Percentiles rank a stretch among this genome's conserved stretches.
Conservation (phyloP, 2,113 vertebrate species). For the Atlantisia rogersi region DNA sequence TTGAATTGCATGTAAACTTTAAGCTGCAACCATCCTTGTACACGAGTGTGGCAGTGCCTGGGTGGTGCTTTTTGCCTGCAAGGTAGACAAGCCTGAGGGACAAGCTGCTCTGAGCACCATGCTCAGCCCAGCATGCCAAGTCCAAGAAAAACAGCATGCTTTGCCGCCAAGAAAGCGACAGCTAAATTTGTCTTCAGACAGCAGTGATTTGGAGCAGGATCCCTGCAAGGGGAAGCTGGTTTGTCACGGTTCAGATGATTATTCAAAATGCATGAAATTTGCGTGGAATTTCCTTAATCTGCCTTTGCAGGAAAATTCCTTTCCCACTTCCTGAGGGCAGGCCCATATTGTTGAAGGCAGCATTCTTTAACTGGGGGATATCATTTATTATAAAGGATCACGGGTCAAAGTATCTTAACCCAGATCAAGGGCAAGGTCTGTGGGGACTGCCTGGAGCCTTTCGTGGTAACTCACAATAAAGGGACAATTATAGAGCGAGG, state of each 20-base stretch:
- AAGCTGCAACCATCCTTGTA: neutral
- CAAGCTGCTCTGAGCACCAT: fast-evolving
- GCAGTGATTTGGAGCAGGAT: neutral
- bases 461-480: slow-evolving; percentile 57
- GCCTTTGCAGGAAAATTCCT: slow-evolving; percentile 64
- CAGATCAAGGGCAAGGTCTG: slow-evolving; percentile 66
- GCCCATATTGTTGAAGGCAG: slow-evolving; percentile 55
- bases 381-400: slow-evolving; percentile 70
- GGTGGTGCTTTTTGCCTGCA: neutral
- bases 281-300: slow-evolving; percentile 69
- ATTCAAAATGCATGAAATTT: slow-evolving; percentile 66
- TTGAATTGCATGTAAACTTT: neutral
- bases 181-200: slow-evolving; percentile 19
- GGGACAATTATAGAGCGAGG: slow-evolving; percentile 35
- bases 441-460: slow-evolving; percentile 58
- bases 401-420: slow-evolving; percentile 68
- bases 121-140: neutral
- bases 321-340: slow-evolving; percentile 60
- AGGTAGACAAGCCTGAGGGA: neutral
- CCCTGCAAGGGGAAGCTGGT: slow-evolving; percentile 35
- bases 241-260: slow-evolving; percentile 48
- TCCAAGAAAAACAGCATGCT: neutral
- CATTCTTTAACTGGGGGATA: slow-evolving; percentile 64
- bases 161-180: neutral
- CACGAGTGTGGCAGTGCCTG: neutral